These are phyloP conservation scores for Tragelaphus scriptus DNA, from an alignment of 2,113 vertebrate genomes.

Conservation along the genomic window DNA sequence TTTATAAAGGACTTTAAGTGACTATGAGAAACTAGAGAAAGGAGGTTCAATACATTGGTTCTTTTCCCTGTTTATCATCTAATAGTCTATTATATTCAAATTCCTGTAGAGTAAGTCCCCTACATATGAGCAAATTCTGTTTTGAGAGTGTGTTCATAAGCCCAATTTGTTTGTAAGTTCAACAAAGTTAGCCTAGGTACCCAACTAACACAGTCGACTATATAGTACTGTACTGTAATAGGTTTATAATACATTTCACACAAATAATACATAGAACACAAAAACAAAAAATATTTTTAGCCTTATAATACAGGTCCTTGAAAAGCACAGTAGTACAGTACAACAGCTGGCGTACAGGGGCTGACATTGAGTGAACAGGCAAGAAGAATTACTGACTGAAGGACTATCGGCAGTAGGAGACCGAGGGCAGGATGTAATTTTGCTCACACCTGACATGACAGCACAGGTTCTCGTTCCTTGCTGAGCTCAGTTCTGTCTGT, in stretches of 20 bases:
- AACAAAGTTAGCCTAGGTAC: not conserved
- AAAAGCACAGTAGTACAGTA: not conserved
- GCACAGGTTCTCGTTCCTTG: not conserved
- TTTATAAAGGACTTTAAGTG: not conserved
- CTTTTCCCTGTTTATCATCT: not conserved
- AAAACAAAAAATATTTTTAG: not conserved
- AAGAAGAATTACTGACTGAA: not conserved
- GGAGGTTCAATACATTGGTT: not conserved
- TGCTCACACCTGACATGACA: not conserved
- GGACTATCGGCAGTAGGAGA: not conserved
- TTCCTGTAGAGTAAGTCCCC: not conserved
- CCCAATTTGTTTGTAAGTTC: not conserved
- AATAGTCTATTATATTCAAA: not conserved
- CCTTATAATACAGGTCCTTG: not conserved
- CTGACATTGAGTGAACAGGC: accelerated
- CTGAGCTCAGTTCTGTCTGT: not conserved
- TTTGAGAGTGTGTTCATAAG: not conserved
- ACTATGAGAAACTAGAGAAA: not conserved
- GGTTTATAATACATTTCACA: not conserved
- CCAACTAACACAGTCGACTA: not conserved
- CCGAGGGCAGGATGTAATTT: not conserved
- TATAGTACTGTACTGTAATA: not conserved
- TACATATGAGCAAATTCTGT: not conserved
- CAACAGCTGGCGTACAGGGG: not conserved
- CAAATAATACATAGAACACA: not conserved